Base-by-base conservation (phyloP, 2,113 vertebrate species). In the Ailurus styani region DNA sequence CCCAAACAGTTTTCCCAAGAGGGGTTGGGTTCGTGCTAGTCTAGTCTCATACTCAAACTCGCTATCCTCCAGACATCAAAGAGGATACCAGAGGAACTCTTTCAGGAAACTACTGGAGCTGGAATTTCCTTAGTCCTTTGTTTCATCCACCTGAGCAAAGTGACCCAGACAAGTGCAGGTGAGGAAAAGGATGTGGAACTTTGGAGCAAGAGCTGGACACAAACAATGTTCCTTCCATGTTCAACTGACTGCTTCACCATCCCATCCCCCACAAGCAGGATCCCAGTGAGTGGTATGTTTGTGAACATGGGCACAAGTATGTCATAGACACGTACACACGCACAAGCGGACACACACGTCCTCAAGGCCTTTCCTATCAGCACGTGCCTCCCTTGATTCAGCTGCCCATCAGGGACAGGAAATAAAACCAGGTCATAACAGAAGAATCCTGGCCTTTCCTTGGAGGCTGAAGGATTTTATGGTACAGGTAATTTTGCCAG, bases 381-480 rank as follows among this genome's bases (percentile, higher is more conserved):
- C 40, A 27, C 10, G 14, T 1, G 15, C 42, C 37, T 60, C 27
- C 15, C 40, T 64, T 52, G 37, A 85, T 90, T 50, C 68, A 87
- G 60, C 52, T 29, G 47, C 12, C 37, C 54, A 57, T 93, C 87
- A 52, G 21, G n/a, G 68, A 10, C 55, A 95, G n/a, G 57, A 85
- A 95, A 87, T 12, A 50, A 66, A 92, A 50, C 3, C 55, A 83
- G 40, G 52, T 81, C 93, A 95, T 96, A 40, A 37, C 73, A 37
- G 83, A 87, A 90, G 86, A 60, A n/a, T 64, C 40, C 72, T 47
- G 84, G 70, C 66, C 62, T 94, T 72, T 95, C 64, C 52, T 96
- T 93, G 83, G n/a, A 91, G 75, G 77, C 54, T 23, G 37, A 87
- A 93, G 75, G 62, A 82, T 81, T 97, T 97, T 95, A 95, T 90